Percentiles rank a stretch among this genome's conserved stretches.
These are phyloP conservation scores for Cyclopterus lumpus DNA, from an alignment of 2,797 vertebrate species.

Conservation along the genomic window DNA sequence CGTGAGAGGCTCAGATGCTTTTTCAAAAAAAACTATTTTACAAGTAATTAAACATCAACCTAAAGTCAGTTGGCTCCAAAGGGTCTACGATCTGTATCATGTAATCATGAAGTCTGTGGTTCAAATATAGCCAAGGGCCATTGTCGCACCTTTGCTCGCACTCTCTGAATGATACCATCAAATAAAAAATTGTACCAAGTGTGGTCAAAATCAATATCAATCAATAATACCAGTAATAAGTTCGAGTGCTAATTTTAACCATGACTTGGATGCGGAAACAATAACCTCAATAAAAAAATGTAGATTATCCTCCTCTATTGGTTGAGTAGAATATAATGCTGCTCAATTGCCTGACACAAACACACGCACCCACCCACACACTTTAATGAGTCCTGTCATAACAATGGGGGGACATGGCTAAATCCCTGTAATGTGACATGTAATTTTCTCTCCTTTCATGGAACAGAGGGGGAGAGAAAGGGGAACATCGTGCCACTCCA, in stretches of 20 bases:
- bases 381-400: conserved; percentile 71
- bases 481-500: conserved; percentile 38
- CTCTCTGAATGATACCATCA: not conserved
- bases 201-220: not conserved
- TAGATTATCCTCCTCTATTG: not conserved
- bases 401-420: conserved; percentile 55
- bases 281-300: conserved; percentile 19
- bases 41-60: not conserved
- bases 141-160: not conserved
- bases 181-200: not conserved
- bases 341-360: conserved; percentile 33
- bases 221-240: conserved; percentile 2
- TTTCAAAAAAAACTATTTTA: not conserved
- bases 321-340: conserved; percentile 32
- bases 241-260: conserved; percentile 10
- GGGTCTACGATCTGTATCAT: not conserved
- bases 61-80: not conserved
- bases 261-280: conserved; percentile 24
- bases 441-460: conserved; percentile 64
- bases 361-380: conserved; percentile 4
- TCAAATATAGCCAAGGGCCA: not conserved
- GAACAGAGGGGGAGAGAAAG: conserved; percentile 36
- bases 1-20: too few relatives aligned
- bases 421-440: conserved; percentile 57
- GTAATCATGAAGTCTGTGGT: not conserved